Evolutionary conservation across 2,113 vertebrate genomes (phyloP).

Genomic region (Atherinomorus stipes): DNA sequence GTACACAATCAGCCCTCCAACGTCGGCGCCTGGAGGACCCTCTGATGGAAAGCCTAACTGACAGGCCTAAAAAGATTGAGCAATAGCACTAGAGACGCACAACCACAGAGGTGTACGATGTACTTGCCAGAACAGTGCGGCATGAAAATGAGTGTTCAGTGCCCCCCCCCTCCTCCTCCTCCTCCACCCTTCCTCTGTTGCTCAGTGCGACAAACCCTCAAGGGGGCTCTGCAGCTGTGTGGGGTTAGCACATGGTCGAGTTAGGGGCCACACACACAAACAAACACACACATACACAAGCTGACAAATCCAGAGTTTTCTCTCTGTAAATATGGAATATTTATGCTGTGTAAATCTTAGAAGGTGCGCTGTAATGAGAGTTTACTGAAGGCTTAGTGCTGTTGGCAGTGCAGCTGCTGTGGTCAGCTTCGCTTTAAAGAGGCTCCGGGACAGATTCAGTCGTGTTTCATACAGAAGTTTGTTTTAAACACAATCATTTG

Average conservation of each 20-base stretch:
- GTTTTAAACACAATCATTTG: too few species aligned
- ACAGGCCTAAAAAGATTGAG: slow-evolving; percentile 80
- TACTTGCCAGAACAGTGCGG: slow-evolving; percentile 74
- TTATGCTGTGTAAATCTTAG: slow-evolving; percentile 49
- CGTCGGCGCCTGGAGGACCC: slow-evolving; percentile 57
- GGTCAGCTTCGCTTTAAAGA: background rate
- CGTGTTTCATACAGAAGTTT: too few species aligned
- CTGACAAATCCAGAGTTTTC: slow-evolving; percentile 57
- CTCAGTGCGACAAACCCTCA: slow-evolving; percentile 80
- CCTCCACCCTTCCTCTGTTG: slow-evolving; percentile 69
- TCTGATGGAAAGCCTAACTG: slow-evolving; percentile 75
- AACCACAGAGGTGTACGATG: slow-evolving; percentile 69
- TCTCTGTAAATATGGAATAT: slow-evolving; percentile 66
- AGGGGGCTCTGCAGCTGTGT: slow-evolving; percentile 82
- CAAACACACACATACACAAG: slow-evolving; percentile 38
- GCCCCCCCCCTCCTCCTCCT: slow-evolving; percentile 12
- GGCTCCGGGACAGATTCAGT: background rate
- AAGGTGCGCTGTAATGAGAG: slow-evolving; percentile 41
- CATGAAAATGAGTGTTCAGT: slow-evolving; percentile 72
- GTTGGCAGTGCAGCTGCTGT: background rate
- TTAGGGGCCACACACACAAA: slow-evolving; percentile 80
- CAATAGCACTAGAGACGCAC: slow-evolving; percentile 69
- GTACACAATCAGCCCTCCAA: slow-evolving; percentile 58
- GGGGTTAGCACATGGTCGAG: slow-evolving; percentile 82
- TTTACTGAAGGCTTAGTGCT: background rate